Base-by-base conservation (phyloP, 2,113 vertebrate genomes). In the Hippocampus zosterae region DNA sequence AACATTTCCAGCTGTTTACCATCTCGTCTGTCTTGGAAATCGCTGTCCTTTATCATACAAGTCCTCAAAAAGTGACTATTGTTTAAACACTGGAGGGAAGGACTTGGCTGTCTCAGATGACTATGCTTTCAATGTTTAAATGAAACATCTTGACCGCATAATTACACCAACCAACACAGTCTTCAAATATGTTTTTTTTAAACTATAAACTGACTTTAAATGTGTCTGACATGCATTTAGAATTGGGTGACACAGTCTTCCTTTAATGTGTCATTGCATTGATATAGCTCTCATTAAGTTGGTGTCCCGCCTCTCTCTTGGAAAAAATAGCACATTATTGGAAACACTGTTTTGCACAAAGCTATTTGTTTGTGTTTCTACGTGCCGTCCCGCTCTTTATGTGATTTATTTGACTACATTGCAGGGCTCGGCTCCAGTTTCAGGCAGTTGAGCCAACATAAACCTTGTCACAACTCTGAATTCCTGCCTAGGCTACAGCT, bases 401-500 rank as follows among this genome's bases (percentile, higher is more conserved):
- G 81, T 88, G 88, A 91, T 91, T 91, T 88, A 88, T 91, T 90
- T 86, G 78, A 81, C 79, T 81, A 75, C 79, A 77, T 83, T 53
- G 53, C 72, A 57, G 83, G 44, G 71, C 72, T 68, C 67, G 27
- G 89, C 86, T 91, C 83, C 73, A 61, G 88, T 92, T 92, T 90
- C 90, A 77, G 72, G 77, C 74, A 11, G 74, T 78, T 63, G 56
- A 63, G 88, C 90, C 91, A 92, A 92, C 74, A 77, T 90, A 90
- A 90, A 91, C 89, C 80, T 79, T 91, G 86, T 88, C 88, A 87
- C 85, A 86, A 88, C 83, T 85, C 72, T 66, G 82, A 88, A 91
- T 90, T 89, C 88, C 87, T 86, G 80, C 79, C 76, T 65, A 29
- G 77, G 70, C 84, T 85, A 85, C 86, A 81, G 85, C 84, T 88